A percentile compares a stretch with the other conserved stretches of the same genome.
phyloP scores from a whole-genome alignment of 2,113 vertebrate species.

The Diadophis punctatus region DNA sequence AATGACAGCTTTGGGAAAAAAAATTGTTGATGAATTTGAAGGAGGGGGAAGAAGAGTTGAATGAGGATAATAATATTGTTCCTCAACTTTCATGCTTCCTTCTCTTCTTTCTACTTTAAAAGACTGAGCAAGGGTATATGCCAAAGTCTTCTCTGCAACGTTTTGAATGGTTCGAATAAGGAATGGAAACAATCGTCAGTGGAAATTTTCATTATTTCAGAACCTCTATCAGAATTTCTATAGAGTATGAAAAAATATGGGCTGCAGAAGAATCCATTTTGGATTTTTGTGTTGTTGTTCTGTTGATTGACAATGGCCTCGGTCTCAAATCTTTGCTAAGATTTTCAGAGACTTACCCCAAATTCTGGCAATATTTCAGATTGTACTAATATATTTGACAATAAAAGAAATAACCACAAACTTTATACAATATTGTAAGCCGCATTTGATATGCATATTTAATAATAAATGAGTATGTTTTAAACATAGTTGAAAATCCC shows the following conservation, averaged over 20 bases:
- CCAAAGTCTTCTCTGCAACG: background rate
- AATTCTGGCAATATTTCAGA: background rate
- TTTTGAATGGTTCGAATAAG: background rate
- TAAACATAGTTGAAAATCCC: background rate
- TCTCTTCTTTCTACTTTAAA: background rate
- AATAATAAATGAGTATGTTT: background rate
- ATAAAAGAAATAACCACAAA: background rate
- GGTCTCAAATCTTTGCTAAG: background rate
- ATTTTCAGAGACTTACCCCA: background rate
- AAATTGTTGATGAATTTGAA: too few species aligned
- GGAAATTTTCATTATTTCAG: background rate
- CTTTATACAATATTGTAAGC: background rate
- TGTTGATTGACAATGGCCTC: background rate
- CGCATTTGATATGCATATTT: background rate
- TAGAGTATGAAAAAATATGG: background rate
- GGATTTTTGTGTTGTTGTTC: background rate
- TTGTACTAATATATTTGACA: background rate
- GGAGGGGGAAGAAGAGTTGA: background rate
- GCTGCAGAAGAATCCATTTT: background rate
- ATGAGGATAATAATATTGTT: background rate
- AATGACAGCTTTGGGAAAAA: background rate
- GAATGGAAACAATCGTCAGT: background rate
- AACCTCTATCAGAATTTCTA: background rate
- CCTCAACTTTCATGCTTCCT: background rate
- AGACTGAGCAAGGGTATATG: background rate